These are phyloP conservation scores for Scopus umbretta DNA, from an alignment of 2,113 vertebrate species.

Conservation along the genomic window DNA sequence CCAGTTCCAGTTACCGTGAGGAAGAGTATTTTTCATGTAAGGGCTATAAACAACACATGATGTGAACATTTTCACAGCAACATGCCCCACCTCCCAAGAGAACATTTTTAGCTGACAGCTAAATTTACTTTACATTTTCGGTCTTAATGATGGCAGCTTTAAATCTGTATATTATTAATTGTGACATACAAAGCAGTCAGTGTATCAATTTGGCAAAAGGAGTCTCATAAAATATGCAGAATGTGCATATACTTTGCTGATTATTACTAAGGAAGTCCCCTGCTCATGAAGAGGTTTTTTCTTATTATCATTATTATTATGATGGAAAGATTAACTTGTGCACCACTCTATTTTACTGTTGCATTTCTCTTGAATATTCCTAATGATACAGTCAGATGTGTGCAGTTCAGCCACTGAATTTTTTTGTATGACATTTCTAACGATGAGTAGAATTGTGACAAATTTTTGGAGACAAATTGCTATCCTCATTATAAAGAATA, in stretches of 20 bases:
- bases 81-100: background rate
- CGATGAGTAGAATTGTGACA: background rate
- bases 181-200: background rate
- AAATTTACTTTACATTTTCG: background rate
- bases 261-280: background rate
- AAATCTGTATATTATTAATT: background rate
- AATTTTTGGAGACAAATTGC: background rate
- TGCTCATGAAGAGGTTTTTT: background rate
- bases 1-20: background rate
- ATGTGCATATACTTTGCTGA: background rate
- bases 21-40: background rate
- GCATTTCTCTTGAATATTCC: background rate
- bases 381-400: background rate
- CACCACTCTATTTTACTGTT: background rate
- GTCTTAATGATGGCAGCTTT: background rate
- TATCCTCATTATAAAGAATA: background rate
- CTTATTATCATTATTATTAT: background rate
- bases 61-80: background rate
- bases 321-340: background rate
- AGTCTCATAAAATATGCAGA: background rate
- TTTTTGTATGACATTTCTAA: background rate
- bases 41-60: background rate
- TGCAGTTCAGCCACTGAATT: background rate
- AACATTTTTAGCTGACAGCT: background rate
- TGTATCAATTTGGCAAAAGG: background rate